Conservation (phyloP, 2,113 vertebrate species). For the Antigone vipio region DNA sequence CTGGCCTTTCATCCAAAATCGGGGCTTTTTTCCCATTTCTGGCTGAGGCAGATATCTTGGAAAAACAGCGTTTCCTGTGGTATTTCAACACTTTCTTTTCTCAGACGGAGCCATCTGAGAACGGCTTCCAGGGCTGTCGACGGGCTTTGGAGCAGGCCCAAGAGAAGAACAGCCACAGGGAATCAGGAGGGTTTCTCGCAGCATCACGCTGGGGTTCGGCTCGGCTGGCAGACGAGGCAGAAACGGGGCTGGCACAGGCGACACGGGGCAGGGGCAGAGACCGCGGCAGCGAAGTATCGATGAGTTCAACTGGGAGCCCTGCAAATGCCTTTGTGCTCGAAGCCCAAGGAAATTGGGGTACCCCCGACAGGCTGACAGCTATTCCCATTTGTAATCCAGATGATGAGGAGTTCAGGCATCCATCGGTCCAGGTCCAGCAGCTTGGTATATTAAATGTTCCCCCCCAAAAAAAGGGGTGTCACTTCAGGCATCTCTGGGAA, state of each 20-base stretch:
- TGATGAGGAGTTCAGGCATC: background rate
- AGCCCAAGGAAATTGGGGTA: background rate
- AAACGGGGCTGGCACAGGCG: rapidly evolving
- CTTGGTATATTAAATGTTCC: background rate
- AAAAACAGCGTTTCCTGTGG: background rate
- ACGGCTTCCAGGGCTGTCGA: background rate
- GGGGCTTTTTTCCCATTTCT: rapidly evolving
- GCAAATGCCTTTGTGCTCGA: background rate
- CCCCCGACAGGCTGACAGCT: rapidly evolving
- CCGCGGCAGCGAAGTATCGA: background rate
- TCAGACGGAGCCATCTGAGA: background rate
- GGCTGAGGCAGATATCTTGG: background rate
- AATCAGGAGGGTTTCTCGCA: background rate
- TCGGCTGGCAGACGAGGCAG: background rate
- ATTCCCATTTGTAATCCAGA: slow-evolving; percentile 24
- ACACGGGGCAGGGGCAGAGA: background rate
- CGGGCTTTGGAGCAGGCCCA: background rate
- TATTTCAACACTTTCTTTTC: background rate
- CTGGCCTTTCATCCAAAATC: background rate
- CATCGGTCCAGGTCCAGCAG: rapidly evolving
- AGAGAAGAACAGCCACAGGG: background rate
- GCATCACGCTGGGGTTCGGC: background rate
- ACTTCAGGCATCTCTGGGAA: background rate
- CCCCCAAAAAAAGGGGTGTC: background rate
- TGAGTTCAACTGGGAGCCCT: background rate